Percentiles rank a stretch among this genome's conserved stretches.
Evolutionary conservation across 1,140 invertebrate genomes (phyloP).

Genomic region (Scaptomyza graminum): DNA sequence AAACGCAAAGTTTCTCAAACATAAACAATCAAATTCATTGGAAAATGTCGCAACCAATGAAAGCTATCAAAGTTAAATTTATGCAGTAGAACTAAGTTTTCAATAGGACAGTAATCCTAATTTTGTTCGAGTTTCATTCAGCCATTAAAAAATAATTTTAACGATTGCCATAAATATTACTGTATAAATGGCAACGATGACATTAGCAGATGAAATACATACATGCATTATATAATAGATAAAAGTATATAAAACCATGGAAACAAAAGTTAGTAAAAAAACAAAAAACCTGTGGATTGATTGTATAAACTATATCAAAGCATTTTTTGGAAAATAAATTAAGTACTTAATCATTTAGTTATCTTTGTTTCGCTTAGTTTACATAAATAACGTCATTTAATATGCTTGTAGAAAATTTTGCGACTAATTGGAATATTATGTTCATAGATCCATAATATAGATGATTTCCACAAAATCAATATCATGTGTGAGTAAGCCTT

Average conservation of each 20-base stretch:
- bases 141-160: not conserved
- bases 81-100: slow-evolving; percentile 1
- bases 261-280: too few relatives aligned
- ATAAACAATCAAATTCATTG: slow-evolving; percentile 70
- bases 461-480: not conserved
- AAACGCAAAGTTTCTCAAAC: slow-evolving; percentile 41
- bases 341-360: not conserved
- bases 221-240: too few relatives aligned
- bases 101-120: not conserved
- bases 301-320: too few relatives aligned
- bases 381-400: not conserved
- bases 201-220: not conserved
- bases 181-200: not conserved
- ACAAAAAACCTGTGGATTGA: too few relatives aligned
- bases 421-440: not conserved
- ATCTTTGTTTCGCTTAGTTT: not conserved
- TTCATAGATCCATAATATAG: not conserved
- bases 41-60: slow-evolving; percentile 44
- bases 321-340: too few relatives aligned
- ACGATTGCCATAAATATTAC: not conserved
- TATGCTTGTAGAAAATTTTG: not conserved
- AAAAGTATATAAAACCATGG: too few relatives aligned
- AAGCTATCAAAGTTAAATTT: slow-evolving; percentile 23
- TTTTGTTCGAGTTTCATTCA: not conserved
- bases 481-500: not conserved